Percentiles rank a stretch among this genome's conserved stretches.
phyloP scores from a whole-genome alignment of 2,888 invertebrate genomes.

The Aquatica leii region DNA sequence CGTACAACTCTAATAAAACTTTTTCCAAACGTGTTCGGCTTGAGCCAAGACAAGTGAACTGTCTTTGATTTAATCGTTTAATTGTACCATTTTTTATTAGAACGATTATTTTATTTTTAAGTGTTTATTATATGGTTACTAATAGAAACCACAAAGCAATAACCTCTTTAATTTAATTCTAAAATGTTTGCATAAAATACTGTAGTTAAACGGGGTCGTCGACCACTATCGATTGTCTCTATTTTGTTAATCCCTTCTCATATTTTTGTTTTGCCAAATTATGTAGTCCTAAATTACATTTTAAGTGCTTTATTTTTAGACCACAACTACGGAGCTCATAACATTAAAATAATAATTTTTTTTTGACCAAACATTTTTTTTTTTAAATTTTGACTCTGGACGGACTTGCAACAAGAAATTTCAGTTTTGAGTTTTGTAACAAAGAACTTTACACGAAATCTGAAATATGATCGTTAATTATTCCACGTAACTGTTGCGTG shows the following conservation, averaged over 20 bases:
- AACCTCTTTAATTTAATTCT: slow-evolving; percentile 4
- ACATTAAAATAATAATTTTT: neutral
- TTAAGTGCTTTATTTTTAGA: neutral
- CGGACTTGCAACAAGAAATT: neutral
- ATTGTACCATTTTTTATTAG: too few species aligned
- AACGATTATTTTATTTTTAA: too few species aligned
- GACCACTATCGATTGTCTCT: slow-evolving; percentile 6
- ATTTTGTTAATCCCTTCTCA: neutral
- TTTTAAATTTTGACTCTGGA: neutral
- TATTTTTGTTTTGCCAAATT: neutral
- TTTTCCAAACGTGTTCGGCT: too few species aligned
- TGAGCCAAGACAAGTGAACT: too few species aligned
- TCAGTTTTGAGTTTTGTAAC: neutral
- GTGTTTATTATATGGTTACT: too few species aligned
- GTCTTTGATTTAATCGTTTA: too few species aligned
- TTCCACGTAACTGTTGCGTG: slow-evolving; percentile 26
- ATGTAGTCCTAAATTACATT: neutral
- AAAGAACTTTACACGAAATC: slow-evolving; percentile 9
- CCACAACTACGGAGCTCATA: too few species aligned
- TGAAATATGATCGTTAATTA: slow-evolving; percentile 7
- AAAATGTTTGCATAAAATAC: neutral
- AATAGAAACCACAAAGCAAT: neutral
- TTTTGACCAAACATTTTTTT: too few species aligned
- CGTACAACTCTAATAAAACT: too few species aligned
- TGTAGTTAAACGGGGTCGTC: neutral